Evolutionary conservation across 2,113 vertebrate species (phyloP).

Genomic region (Nerophis lumbriciformis): DNA sequence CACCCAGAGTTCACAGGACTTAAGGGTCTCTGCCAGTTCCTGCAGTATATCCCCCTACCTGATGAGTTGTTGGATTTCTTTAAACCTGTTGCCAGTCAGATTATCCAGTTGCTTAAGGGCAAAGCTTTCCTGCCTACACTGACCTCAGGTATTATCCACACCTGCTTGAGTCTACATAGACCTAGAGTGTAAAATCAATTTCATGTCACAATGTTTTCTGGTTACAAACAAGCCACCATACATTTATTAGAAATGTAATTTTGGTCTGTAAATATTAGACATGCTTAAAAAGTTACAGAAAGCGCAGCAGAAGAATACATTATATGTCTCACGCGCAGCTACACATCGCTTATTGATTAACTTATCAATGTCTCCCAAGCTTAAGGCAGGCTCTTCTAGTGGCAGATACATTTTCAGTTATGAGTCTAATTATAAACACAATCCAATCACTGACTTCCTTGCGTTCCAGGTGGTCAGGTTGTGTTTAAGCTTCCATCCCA

Average conservation of each 20-base stretch:
- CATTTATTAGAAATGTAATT: too few species aligned
- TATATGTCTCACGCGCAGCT: too few species aligned
- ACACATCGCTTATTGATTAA: too few species aligned
- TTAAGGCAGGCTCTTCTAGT: too few species aligned
- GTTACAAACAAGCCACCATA: too few species aligned
- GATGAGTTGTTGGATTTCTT: constrained; percentile 79
- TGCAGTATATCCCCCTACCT: constrained; percentile 72
- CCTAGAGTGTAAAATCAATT: background rate
- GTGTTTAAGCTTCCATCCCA: constrained; percentile 73
- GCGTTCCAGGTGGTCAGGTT: constrained; percentile 54
- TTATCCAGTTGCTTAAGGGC: constrained; percentile 74
- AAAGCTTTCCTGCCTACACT: constrained; percentile 68
- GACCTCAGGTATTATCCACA: constrained; percentile 45
- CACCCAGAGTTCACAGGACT: constrained; percentile 72
- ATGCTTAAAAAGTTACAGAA: too few species aligned
- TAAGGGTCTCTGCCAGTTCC: constrained; percentile 67
- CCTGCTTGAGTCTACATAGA: background rate
- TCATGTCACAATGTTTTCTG: too few species aligned
- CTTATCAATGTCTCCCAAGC: too few species aligned
- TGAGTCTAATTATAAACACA: background rate
- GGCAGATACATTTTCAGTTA: background rate
- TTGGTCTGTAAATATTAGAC: too few species aligned
- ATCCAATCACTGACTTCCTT: background rate
- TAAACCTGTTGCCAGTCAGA: constrained; percentile 73
- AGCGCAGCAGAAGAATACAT: too few species aligned